phyloP scores from a whole-genome alignment of 2,888 invertebrate genomes.

The Amiota mariae region DNA sequence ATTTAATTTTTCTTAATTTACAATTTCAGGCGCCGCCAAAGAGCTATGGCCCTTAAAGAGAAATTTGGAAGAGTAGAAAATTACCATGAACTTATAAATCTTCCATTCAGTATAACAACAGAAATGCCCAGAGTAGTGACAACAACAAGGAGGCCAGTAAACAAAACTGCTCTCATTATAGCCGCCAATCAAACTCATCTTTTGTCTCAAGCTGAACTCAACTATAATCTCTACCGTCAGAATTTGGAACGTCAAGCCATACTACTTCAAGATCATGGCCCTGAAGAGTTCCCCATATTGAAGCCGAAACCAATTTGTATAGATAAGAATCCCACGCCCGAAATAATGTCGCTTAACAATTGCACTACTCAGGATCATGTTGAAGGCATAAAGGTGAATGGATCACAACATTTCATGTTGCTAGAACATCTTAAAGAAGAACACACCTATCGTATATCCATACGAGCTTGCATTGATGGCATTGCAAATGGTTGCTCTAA shows the following conservation, averaged over 20 bases:
- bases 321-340: conserved; percentile 40
- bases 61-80: conserved; percentile 46
- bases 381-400: conserved; percentile 49
- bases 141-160: neutral
- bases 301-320: conserved; percentile 50
- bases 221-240: conserved; percentile 44
- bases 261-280: conserved; percentile 56
- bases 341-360: conserved; percentile 51
- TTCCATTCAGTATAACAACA: neutral
- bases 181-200: neutral
- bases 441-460: conserved; percentile 58
- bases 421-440: conserved; percentile 50
- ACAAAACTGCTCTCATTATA: neutral
- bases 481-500: conserved; percentile 65
- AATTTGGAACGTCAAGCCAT: conserved; percentile 39
- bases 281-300: conserved; percentile 44
- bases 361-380: conserved; percentile 54
- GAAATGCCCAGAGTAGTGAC: neutral
- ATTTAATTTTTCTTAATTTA: neutral
- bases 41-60: conserved; percentile 38
- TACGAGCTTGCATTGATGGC: conserved; percentile 63
- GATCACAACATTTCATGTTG: conserved; percentile 50
- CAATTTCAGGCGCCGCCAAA: conserved; percentile 39
- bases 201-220: conserved; percentile 19
- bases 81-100: conserved; percentile 32